These are phyloP conservation scores for Numenius phaeopus DNA, from an alignment of 2,797 vertebrate species.

Conservation along the genomic window DNA sequence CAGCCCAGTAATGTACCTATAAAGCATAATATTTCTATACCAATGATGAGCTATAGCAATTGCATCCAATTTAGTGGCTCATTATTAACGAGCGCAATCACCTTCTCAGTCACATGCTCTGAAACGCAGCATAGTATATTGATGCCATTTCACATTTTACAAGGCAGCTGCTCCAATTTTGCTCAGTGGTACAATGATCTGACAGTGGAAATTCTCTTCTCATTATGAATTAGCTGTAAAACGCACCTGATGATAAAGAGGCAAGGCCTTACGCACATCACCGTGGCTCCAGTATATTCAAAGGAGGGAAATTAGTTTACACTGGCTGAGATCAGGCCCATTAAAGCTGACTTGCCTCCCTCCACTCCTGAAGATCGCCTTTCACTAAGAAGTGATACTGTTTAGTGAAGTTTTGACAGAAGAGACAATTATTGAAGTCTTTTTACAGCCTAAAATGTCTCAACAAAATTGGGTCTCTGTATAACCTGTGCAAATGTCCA, in stretches of 20 bases:
- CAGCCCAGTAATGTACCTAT: constrained; percentile 65
- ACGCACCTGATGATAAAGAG: neutral
- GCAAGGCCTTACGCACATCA: neutral
- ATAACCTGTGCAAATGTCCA: neutral
- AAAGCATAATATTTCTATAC: constrained; percentile 67
- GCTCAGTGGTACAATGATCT: neutral
- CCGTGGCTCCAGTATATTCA: neutral
- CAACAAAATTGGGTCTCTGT: neutral
- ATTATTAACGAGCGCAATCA: constrained; percentile 62
- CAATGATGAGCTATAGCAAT: constrained; percentile 65
- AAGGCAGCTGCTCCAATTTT: constrained; percentile 51
- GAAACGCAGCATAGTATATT: neutral
- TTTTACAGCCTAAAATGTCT: neutral
- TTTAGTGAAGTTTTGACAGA: neutral
- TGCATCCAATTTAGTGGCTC: constrained; percentile 68
- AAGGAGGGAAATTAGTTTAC: neutral
- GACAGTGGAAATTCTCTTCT: constrained; percentile 27
- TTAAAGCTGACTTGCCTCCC: neutral
- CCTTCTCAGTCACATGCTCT: constrained; percentile 45
- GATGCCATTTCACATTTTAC: constrained; percentile 35
- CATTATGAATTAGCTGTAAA: neutral
- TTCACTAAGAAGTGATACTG: neutral
- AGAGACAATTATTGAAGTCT: neutral
- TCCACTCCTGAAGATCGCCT: neutral
- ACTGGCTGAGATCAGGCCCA: neutral